Base-by-base conservation (phyloP, 2,797 vertebrate genomes). In the Meriones psammophilus region DNA sequence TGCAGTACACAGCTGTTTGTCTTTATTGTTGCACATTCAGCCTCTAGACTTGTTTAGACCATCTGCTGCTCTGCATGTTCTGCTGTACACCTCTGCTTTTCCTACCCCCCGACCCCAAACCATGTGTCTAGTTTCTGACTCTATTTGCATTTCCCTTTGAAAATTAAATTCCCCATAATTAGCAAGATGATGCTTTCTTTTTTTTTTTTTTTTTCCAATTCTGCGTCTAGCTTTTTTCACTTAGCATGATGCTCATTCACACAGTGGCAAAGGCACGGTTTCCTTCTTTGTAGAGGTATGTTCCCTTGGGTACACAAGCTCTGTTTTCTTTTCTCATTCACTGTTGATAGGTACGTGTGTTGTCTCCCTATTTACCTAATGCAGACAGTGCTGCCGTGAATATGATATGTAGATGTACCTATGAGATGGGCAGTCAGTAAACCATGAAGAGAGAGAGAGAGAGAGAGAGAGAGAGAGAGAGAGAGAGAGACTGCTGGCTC, bases 151-250 rank as follows among this genome's bases (percentile, higher is more conserved):
- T n/a, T 58, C 58, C 14, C 17, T 50, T 85, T 50, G 17, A 22
- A 62, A 76, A 22, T 13, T 20, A n/a, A 20, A 46, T 74, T 80
- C 22, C 46, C 74, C 4, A 30, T 58, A 33, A 46, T 66, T 42
- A 78, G 42, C 20, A 14, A 86, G n/a, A 86, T 80, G 22, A 15
- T 2, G 3, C 8, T 12, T 42, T 39, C 26, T 22, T 83, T 50
- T 83, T 30, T 86, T n/a, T 71, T 60, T 58, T 60, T 89, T 84
- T 30, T 58, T n/a, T n/a, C n/a, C 36, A 60, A 54, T 90, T 93
- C 60, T 39, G 9, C 39, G 26, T 74, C 56, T 66, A 42, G 28
- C 56, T 56, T 87, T 30, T 80, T 92, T 87, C 36, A 62, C 50
- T 68, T 36, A 93, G 64, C 56, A 42, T 66, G 64, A 36, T 26